Base-by-base conservation (phyloP, 1,140 invertebrate genomes). In the Protaetia brevitarsis region DNA sequence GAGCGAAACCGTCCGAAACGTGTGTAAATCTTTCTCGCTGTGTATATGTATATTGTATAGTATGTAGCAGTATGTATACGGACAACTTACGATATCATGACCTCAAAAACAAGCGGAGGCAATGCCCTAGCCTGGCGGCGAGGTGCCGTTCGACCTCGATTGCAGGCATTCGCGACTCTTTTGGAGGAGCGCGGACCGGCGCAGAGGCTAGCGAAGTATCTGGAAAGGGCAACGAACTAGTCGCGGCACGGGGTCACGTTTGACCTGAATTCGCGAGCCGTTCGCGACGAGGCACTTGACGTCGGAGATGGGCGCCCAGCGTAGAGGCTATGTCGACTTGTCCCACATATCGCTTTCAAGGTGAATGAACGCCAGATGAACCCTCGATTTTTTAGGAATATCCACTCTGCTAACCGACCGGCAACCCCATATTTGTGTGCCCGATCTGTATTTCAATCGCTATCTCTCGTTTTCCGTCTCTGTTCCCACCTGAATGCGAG, bases 101-200 rank as follows among this genome's bases (percentile, higher is more conserved):
- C 76, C 76, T 77, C 76, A 77, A 76, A 77, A 77, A 64, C 64
- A 66, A 69, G 26, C 10, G 64, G 51, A 74, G 75, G 71, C 76
- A 77, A 74, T 73, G 73, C 65, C 72, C 75, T 74, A 71, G 63
- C 66, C 74, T 76, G 68, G 11, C 26, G 19, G 8, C 66, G 28
- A 62, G 71, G 74, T 66, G 62, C 66, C 36, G 7, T 57, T 65
- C 70, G 73, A 73, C 76, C 76, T 77, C 76, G 76, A 74, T 77
- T 70, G 57, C 61, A 34, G 60, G 66, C 66, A 66, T 70, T 70
- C 59, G 67, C 63, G 65, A 70, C 30, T 61, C 31, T 27, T 62
- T 36, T 21, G 19, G 6, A 34, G 58, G 11, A 56, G 37, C 36
- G 30, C 23, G 4, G 23, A 27, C 31, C n/a, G 34, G 30, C 68